Conservation (phyloP, 2,113 vertebrate genomes). For the Sinocyclocheilus anophthalmus region DNA sequence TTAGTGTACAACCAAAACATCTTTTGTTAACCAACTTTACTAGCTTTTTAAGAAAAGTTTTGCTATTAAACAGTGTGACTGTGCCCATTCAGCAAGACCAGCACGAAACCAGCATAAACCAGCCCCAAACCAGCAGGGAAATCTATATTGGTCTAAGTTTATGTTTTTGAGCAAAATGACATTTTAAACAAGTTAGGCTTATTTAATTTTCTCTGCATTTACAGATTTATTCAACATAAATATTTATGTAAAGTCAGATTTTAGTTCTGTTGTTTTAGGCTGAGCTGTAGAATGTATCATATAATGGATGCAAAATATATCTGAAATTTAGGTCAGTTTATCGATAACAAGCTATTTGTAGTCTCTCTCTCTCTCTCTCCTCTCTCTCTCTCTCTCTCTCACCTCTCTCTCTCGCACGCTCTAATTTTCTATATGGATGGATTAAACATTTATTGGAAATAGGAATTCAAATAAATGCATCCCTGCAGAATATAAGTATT, state of each 20-base stretch:
- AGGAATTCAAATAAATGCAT: no score
- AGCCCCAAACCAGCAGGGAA: background rate
- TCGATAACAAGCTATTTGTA: no score
- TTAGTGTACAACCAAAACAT: background rate
- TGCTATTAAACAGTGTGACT: background rate
- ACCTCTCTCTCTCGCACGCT: no score
- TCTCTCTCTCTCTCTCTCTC: no score
- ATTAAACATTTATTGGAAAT: no score
- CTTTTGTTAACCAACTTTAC: background rate
- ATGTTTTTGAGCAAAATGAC: no score
- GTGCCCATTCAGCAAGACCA: background rate
- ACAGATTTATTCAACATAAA: background rate
- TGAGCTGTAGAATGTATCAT: background rate
- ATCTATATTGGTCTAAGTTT: background rate
- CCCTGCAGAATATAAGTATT: no score
- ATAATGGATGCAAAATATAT: no score
- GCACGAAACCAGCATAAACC: background rate
- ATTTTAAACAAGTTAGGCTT: no score
- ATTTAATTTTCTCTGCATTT: background rate
- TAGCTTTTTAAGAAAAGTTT: background rate
- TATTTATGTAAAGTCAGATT: background rate
- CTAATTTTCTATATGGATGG: no score
- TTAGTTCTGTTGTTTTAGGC: background rate
- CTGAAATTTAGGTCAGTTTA: no score
- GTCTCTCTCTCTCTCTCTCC: no score